These are phyloP conservation scores for Geodia barretti DNA, from an alignment of 37 sponge, comb jelly and placozoan genomes.

Conservation along the genomic window DNA sequence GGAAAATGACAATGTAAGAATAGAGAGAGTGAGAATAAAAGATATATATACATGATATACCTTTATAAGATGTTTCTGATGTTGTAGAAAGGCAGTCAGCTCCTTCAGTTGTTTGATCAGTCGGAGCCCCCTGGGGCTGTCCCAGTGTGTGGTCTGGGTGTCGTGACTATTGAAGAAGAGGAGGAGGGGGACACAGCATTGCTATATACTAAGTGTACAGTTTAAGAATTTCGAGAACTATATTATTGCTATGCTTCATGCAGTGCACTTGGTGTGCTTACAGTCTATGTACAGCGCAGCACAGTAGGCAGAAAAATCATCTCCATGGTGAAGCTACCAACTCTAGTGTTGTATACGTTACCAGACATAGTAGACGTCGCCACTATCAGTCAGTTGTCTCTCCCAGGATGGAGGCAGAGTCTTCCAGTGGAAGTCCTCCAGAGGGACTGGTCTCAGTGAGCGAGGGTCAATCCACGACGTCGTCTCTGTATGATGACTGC, in stretches of 20 bases:
- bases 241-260: no score
- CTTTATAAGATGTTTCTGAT: constrained; percentile 27
- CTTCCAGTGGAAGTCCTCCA: constrained; percentile 68
- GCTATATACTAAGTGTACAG: no score
- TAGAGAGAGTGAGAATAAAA: neutral
- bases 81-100: constrained; percentile 26
- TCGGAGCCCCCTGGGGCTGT: constrained; percentile 64
- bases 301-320: no score
- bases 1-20: neutral
- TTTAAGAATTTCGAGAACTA: no score
- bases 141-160: constrained; percentile 82
- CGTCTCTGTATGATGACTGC: constrained; percentile 66
- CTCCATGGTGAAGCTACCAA: no score
- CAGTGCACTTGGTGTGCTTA: no score
- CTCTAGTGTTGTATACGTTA: no score
- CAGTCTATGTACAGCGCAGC: no score
- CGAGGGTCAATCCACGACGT: constrained; percentile 76
- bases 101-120: constrained; percentile 46
- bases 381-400: constrained; percentile 31
- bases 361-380: constrained; percentile 81
- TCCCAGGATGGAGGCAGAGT: constrained; percentile 77
- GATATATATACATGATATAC: constrained; percentile 30
- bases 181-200: no score
- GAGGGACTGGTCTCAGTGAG: constrained; percentile 22
- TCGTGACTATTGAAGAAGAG: constrained; percentile 83